Base-by-base conservation (phyloP, 2,888 invertebrate genomes). In the Maniola hyperantus region DNA sequence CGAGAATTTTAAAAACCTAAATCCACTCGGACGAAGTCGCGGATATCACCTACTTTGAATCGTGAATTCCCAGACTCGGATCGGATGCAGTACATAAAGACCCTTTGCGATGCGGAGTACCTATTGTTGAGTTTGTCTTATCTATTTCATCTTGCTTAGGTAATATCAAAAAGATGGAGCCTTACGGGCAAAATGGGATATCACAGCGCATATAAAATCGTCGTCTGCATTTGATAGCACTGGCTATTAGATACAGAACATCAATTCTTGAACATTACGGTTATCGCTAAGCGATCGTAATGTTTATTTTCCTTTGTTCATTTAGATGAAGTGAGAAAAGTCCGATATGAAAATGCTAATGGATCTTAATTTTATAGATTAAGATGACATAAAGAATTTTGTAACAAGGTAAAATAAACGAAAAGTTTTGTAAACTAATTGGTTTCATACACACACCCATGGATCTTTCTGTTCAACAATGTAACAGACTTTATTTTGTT, bases 221-320 rank as follows among this genome's bases (percentile, higher is more conserved):
- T 20, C 42, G 57, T 26, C 57, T 55, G 55, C 55, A 39, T 36
- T 57, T 57, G 42, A 42, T 42, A 42, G 42, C 57, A 57, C 7
- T 13, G 42, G 39, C 57, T 42, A 57, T 57, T 42, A 57, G 39
- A 57, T 57, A 57, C 57, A 57, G 57, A 42, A 57, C n/a, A 57
- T 57, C 57, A 57, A 42, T 57, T 42, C 39, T 18, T 20, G 6
- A 11, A 18, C 18, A 6, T 39, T 10, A 55, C 36, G 39, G 13
- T 34, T 34, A 54, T 53, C 34, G 50, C 50, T 51, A 8, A 51
- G 26, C 11, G 50, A 51, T 26, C 10, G 26, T 26, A 20, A 26
- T 26, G 8, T 51, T 33, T 26, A 53, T 48, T 6, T 6, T 33
- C 13, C n/a, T 33, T 33, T 33, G 51, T 26, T 13, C 26, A 33